Base-by-base conservation (phyloP, 1,140 invertebrate species). In the Temnothorax nylanderi region DNA sequence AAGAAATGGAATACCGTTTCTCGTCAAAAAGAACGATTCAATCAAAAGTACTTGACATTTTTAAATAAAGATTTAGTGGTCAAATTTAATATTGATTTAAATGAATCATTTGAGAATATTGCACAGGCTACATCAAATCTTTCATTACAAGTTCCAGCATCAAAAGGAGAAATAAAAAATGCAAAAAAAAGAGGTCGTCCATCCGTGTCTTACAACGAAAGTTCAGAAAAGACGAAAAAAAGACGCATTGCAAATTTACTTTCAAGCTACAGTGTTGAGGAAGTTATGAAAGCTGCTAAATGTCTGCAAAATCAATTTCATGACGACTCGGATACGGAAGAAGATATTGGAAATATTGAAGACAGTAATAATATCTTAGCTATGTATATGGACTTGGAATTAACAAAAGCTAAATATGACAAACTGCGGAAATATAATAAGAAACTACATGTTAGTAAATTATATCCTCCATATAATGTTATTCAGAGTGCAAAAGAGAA, bases 391-490 rank as follows among this genome's bases (percentile, higher is more conserved):
- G 18, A 74, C 0, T 56, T 74, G 13, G 51, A 41, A 54, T 10
- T 56, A 13, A 74, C 71, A 56, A 74, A 74, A 56, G 1, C 7
- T 4, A 37, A 74, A 7, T 74, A 56, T 54, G 32, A 74, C 1
- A 74, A 56, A 3, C 18, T 74, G 0, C 26, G 10, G 10, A 13
- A 0, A 18, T 54, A 56, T n/a, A 74, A 74, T 21, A 37, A 56
- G 10, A 74, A 74, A 56, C 10, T 54, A 56, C 49, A 71, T 54
- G 71, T 18, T n/a, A 74, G 18, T 2, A 72, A 74, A 74, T 54
- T 74, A 56, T 74, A 74, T 56, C 49, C 71, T 37, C 18, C 71
- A 13, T 56, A 74, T 74, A 1, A 0, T n/a, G 0, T 5, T 56
- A 56, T 74, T 56, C 37, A 41, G 34, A 37, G 1, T 54, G 51